Base-by-base conservation (phyloP, 2,113 vertebrate species). In the Echinops telfairi region DNA sequence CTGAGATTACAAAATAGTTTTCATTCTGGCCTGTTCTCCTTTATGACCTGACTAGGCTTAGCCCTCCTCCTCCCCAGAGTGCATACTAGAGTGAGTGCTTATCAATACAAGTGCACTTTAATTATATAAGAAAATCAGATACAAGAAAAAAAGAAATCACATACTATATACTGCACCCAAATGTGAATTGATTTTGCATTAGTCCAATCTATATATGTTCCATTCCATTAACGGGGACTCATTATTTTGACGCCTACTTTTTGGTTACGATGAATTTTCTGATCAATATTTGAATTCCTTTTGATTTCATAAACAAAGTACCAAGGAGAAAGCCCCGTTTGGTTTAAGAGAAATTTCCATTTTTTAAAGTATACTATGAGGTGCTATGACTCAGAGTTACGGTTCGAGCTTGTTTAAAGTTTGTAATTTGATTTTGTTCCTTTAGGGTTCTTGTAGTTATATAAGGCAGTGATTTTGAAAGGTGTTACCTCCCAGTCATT, bases 391-490 rank as follows among this genome's bases (percentile, higher is more conserved):
- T 27, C 57, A 75, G 9, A 36, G 23, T 81, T 87, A 47, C 76
- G 76, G 80, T 40, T 31, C 86, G 47, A 68, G 23, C 15, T 17
- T 66, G 77, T 66, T 90, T 81, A 40, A 43, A 93, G 9, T 66
- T 89, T 60, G 27, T 31, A 64, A 78, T 29, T 17, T 82, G 64
- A 78, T n/a, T 38, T 81, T 27, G 36, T 38, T 38, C 16, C 76
- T 84, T 43, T 76, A 33, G 19, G 66, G 14, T 79, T 77, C 47
- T 58, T 47, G 0, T 66, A 78, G n/a, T 82, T 76, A 89, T 25
- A 83, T 20, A 84, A 91, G 9, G 11, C 29, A 47, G 36, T 86
- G 76, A 68, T 73, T 78, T 83, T 38, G 36, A 92, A 84, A 85
- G 36, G 3, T 12, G 29, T 20, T 11, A 53, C 15, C 31, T 27